Percentiles rank a stretch among this genome's conserved stretches.
phyloP scores from a whole-genome alignment of 2,888 invertebrate genomes.

The Hypercompe scribonia region DNA sequence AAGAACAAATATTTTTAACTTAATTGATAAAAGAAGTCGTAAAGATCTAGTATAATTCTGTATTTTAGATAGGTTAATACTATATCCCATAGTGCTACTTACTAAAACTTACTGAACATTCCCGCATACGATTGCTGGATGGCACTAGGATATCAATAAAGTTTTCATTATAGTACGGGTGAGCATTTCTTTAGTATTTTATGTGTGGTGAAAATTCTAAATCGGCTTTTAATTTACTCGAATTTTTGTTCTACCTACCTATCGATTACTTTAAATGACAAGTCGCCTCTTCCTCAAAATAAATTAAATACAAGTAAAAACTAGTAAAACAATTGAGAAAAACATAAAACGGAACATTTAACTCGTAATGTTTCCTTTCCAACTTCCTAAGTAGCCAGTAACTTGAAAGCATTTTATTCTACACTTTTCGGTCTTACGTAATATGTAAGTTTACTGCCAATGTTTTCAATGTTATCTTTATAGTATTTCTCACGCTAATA shows the following conservation, averaged over 20 bases:
- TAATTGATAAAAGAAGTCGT: too few relatives aligned
- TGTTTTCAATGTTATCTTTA: constrained; percentile 65
- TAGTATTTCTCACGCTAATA: constrained; percentile 70
- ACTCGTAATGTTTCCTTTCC: not conserved
- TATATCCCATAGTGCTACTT: too few relatives aligned
- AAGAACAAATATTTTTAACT: too few relatives aligned
- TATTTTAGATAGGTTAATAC: too few relatives aligned
- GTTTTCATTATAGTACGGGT: not conserved
- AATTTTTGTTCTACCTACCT: too few relatives aligned
- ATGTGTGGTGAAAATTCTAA: not conserved
- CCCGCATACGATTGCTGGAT: not conserved
- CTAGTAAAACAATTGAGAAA: not conserved
- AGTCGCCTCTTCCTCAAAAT: not conserved
- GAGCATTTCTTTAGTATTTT: not conserved
- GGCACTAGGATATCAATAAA: not conserved
- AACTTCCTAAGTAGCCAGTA: constrained; percentile 4
- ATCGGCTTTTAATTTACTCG: not conserved
- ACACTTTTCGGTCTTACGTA: constrained; percentile 32
- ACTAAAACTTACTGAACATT: not conserved
- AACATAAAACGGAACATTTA: not conserved
- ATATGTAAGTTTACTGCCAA: constrained; percentile 60
- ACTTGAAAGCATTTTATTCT: constrained; percentile 1
- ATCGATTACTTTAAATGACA: too few relatives aligned
- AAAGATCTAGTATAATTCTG: too few relatives aligned
- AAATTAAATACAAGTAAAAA: not conserved